Base-by-base conservation (phyloP, 2,888 invertebrate genomes). In the Laspeyria flexula region DNA sequence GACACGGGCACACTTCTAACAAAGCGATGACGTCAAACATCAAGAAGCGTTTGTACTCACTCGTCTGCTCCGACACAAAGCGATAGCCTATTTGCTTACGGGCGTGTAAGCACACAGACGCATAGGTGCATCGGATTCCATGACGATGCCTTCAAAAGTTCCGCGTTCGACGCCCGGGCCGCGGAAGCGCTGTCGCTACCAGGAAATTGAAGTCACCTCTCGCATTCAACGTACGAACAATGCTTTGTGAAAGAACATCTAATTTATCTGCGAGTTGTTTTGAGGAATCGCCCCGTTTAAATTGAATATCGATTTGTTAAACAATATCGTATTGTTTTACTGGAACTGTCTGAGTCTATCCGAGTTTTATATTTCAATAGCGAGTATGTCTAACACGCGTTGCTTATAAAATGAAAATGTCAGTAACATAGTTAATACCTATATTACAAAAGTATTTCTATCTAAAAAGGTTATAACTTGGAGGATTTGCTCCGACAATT, bases 201-300 rank as follows among this genome's bases (percentile, higher is more conserved):
- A 90, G 91, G 91, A 92, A 92, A 92, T 92, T 91, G 91, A 90
- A 92, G 89, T 88, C 90, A 90, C 85, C 86, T 86, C 82, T 71
- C 71, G 71, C 44, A 77, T 81, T 79, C 82, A 77, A 66, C 75
- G 73, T 75, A 78, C 76, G 79, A 88, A 88, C 89, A 88, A 85
- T 86, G 90, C 90, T 88, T 87, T 88, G 86, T 83, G 88, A 89
- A 90, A 89, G 89, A 90, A 90, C 85, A 84, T 90, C 85, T 88
- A 87, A 90, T 90, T 90, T 87, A 90, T 90, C 89, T 88, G 78
- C 72, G 71, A 83, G 77, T 87, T 83, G 83, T 85, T 88, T 84
- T 78, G 75, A 83, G 81, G 67, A 79, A 79, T 75, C 55, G 55
- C 60, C 73, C 73, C 75, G 82, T 88, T 86, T 85, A 88, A 90